phyloP scores from a whole-genome alignment of 2,888 invertebrate genomes.

The Phlogophora meticulosa region DNA sequence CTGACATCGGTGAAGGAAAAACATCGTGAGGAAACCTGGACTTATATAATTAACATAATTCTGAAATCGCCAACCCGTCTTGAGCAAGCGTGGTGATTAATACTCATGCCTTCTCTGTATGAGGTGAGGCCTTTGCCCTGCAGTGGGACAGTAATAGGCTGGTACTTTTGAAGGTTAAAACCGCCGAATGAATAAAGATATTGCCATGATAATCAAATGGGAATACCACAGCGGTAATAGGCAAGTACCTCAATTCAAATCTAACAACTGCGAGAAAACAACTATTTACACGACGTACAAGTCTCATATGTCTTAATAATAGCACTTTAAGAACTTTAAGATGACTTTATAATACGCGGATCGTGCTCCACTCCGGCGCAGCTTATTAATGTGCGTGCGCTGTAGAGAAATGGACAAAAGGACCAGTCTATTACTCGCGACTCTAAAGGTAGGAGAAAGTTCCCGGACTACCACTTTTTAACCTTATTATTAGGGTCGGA shows the following conservation, averaged over 20 bases:
- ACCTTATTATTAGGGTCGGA: no score
- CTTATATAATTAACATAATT: no score
- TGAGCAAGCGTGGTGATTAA: no score
- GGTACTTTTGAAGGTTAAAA: background rate
- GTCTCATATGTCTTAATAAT: conserved; percentile 47
- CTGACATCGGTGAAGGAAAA: no score
- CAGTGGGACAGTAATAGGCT: no score
- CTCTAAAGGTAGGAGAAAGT: no score
- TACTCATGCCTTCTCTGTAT: no score
- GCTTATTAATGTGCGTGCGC: conserved; percentile 61
- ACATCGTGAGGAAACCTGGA: no score
- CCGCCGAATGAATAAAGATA: background rate
- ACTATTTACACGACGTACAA: conserved; percentile 34
- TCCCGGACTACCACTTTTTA: no score
- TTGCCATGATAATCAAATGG: background rate
- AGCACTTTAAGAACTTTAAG: conserved; percentile 55
- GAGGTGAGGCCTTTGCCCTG: no score
- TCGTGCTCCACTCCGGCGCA: conserved; percentile 67
- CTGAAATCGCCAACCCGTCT: no score
- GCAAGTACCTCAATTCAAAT: conserved; percentile 5
- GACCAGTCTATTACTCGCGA: background rate
- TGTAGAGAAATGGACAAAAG: conserved; percentile 39
- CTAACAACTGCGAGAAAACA: conserved; percentile 16
- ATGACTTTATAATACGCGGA: conserved; percentile 71
- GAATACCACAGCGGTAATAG: conserved; percentile 3